Base-by-base conservation (phyloP, 2,113 vertebrate species). In the Mionectes macconnelli region DNA sequence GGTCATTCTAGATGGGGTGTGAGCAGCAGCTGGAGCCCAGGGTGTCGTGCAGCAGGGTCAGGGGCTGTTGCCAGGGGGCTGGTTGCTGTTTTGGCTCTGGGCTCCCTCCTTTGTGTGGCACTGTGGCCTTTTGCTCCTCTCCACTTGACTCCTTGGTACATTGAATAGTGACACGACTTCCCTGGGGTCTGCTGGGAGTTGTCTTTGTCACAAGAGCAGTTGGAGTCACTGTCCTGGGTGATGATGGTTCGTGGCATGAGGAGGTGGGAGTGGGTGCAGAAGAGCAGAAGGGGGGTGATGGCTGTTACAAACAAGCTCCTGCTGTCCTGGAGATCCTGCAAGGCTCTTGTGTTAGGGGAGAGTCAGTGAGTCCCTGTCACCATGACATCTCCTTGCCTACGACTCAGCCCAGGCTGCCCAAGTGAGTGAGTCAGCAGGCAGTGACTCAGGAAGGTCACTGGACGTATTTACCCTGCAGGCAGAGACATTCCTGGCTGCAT, bases 311-410 rank as follows among this genome's bases (percentile, higher is more conserved):
- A 40, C 40, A 66, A 69, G 49, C 28, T 33, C 3, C 5, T 64
- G 49, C 49, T 77, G 20, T 40, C 74, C 53, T 72, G 84, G 55
- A 74, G 63, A 60, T 62, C 39, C 53, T 64, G 47, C 49, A 52
- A 30, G 56, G 3, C 45, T 74, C 31, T 40, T 10, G 35, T 30
- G 70, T 35, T 39, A 23, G 53, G 63, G 40, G 39, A 37, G 76
- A 56, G 78, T 53, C 19, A 14, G 9, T 8, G 66, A 91, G 82
- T 30, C n/a, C 2, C 2, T 90, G 72, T 95, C 92, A 88, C 90
- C 64, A 75, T 84, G 94, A 66, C 76, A 77, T 70, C 86, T 87
- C 82, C 85, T 90, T 92, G 90, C 83, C 92, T 92, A 15, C 40
- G 0, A 4, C 50, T 50, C 11, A 3, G 40, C 73, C 42, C 20